Conservation (phyloP, 1,140 invertebrate species). For the Proctacanthus coquilletti region DNA sequence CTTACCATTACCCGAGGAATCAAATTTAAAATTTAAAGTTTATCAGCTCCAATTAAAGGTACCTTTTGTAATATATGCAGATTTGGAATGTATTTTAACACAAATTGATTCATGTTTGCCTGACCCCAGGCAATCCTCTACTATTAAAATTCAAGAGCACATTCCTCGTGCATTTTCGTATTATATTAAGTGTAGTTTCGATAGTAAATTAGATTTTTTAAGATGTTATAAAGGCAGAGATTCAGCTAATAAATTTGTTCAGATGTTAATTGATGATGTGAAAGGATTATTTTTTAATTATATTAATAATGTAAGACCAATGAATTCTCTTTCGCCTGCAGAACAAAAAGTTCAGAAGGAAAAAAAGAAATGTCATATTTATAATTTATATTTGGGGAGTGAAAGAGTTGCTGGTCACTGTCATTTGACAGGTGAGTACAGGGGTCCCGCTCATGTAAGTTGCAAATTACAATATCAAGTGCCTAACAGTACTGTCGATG, state of each 20-base stretch:
- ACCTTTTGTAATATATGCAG: conserved; percentile 22
- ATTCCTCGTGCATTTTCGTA: conserved; percentile 15
- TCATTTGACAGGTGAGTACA: conserved; percentile 22
- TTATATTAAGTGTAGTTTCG: conserved; percentile 17
- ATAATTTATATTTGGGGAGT: conserved; percentile 11
- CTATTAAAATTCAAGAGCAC: conserved; percentile 26
- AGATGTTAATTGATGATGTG: conserved; percentile 10
- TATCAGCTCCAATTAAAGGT: conserved; percentile 13
- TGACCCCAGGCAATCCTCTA: conserved; percentile 9
- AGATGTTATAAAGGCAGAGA: conserved; percentile 13
- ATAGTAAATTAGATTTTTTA: conserved; percentile 14
- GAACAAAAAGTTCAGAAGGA: conserved; percentile 6
- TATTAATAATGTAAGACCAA: conserved; percentile 12
- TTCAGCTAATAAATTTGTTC: conserved; percentile 15
- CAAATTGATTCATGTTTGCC: conserved; percentile 2
- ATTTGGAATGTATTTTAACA: conserved; percentile 22
- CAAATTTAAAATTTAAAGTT: conserved; percentile 16
- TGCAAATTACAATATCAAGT: conserved; percentile 27
- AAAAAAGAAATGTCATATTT: conserved; percentile 17
- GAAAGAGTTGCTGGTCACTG: conserved; percentile 18
- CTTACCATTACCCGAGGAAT: conserved; percentile 11
- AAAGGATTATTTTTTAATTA: conserved; percentile 4
- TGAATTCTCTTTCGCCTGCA: conserved; percentile 9
- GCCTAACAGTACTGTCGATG: conserved; percentile 12
- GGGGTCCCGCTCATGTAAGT: conserved; percentile 21